These are phyloP conservation scores for Philonicus albiceps DNA, from an alignment of 2,888 invertebrate genomes.

Conservation along the genomic window DNA sequence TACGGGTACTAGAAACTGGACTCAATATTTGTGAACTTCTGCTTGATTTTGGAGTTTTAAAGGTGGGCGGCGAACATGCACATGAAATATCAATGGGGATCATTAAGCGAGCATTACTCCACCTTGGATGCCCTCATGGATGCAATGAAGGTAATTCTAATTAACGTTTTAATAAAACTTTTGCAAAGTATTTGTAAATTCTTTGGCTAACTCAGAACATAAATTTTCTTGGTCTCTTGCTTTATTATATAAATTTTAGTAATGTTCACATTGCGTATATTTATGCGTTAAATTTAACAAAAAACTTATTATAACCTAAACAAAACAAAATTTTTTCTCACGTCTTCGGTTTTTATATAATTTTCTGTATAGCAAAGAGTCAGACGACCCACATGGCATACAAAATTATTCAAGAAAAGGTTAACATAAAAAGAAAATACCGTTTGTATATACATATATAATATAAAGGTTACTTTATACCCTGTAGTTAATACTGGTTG, in stretches of 20 bases:
- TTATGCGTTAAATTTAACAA: not conserved
- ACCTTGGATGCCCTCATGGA: constrained; percentile 94
- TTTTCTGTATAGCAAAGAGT: not conserved
- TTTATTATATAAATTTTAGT: not conserved
- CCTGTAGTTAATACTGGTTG: not conserved
- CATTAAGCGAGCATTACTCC: constrained; percentile 69
- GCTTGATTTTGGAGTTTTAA: constrained; percentile 87
- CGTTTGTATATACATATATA: not conserved
- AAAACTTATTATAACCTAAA: not conserved
- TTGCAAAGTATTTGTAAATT: not conserved
- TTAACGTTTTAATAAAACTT: not conserved
- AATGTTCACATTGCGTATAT: not conserved
- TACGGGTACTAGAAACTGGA: constrained; percentile 91
- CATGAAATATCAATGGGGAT: constrained; percentile 64
- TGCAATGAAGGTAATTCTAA: constrained; percentile 74
- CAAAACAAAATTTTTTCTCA: not conserved
- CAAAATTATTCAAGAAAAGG: not conserved
- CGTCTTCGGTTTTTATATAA: not conserved
- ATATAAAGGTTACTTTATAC: not conserved
- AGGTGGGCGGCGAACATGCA: constrained; percentile 64
- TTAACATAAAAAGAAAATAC: not conserved
- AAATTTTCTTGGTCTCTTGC: not conserved
- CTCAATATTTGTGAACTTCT: constrained; percentile 90
- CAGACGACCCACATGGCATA: not conserved
- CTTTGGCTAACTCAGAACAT: not conserved